These are phyloP conservation scores for Teleogryllus occipitalis DNA, from an alignment of 1,140 invertebrate species.

Conservation along the genomic window DNA sequence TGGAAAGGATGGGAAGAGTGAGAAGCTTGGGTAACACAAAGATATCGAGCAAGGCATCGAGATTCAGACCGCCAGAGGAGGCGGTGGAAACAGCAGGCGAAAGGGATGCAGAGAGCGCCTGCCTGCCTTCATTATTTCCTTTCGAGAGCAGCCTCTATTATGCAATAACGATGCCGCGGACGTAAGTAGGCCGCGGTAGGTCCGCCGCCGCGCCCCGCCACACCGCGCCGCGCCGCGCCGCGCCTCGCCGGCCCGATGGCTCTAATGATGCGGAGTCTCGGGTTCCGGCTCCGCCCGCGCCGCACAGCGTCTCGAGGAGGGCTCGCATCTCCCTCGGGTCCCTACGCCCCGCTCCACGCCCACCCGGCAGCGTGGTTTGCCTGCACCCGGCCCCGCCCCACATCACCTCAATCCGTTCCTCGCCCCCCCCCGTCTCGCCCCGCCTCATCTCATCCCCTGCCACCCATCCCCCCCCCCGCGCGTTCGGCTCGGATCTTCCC, in stretches of 20 bases:
- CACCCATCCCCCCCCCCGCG: no score
- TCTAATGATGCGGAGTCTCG: not conserved
- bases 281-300: not conserved
- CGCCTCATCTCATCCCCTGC: no score
- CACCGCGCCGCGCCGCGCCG: no score
- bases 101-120: not conserved
- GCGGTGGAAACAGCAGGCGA: not conserved
- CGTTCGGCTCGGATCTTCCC: no score
- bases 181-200: not conserved
- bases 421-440: no score
- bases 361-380: not conserved
- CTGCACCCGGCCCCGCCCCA: not conserved
- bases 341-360: not conserved
- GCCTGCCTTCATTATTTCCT: not conserved
- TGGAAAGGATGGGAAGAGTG: no score
- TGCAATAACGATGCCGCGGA: not conserved
- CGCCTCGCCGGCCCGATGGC: not conserved
- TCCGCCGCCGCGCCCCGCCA: not conserved
- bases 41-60: not conserved
- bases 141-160: not conserved
- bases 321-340: not conserved
- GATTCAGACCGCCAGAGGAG: not conserved
- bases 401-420: no score
- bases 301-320: not conserved
- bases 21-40: not conserved